Evolutionary conservation across 92 coral and sea anemone genomes (phyloP).

Genomic region (Pocillopora grandis): DNA sequence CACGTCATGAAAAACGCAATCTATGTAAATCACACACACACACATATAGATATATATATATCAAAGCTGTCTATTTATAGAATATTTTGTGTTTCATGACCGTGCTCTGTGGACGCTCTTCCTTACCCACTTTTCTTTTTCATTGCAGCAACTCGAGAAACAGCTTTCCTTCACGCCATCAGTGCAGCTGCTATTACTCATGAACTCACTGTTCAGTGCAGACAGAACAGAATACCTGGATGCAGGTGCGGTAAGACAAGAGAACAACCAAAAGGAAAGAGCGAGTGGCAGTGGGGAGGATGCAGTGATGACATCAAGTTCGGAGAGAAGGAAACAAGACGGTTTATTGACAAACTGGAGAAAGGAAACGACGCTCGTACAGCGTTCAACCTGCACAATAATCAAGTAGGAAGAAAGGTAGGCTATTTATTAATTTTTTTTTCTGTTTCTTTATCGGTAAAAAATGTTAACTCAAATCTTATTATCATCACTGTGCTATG

Average conservation of each 20-base stretch:
- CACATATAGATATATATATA: too few relatives aligned
- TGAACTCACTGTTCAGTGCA: conserved; percentile 63
- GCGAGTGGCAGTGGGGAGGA: conserved; percentile 59
- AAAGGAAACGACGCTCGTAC: conserved; percentile 54
- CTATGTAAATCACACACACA: too few relatives aligned
- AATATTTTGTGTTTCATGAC: too few relatives aligned
- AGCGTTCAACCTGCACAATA: conserved; percentile 74
- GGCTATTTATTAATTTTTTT: background rate
- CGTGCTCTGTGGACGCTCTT: too few relatives aligned
- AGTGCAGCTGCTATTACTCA: conserved; percentile 76
- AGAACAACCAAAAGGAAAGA: conserved; percentile 11
- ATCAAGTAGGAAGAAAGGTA: conserved; percentile 89
- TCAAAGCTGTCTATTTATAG: too few relatives aligned
- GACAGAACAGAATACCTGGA: conserved; percentile 62
- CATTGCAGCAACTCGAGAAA: conserved; percentile 65
- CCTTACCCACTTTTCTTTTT: background rate
- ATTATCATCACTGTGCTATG: too few relatives aligned
- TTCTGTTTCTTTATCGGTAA: background rate
- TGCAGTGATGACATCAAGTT: conserved; percentile 80
- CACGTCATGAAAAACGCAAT: too few relatives aligned
- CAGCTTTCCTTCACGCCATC: conserved; percentile 75
- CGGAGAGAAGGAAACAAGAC: conserved; percentile 73
- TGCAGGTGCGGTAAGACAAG: conserved; percentile 46
- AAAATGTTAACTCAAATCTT: background rate
- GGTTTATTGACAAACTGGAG: conserved; percentile 76